Evolutionary conservation across 1,140 invertebrate genomes (phyloP).

Genomic region (Drosophila hydei): DNA sequence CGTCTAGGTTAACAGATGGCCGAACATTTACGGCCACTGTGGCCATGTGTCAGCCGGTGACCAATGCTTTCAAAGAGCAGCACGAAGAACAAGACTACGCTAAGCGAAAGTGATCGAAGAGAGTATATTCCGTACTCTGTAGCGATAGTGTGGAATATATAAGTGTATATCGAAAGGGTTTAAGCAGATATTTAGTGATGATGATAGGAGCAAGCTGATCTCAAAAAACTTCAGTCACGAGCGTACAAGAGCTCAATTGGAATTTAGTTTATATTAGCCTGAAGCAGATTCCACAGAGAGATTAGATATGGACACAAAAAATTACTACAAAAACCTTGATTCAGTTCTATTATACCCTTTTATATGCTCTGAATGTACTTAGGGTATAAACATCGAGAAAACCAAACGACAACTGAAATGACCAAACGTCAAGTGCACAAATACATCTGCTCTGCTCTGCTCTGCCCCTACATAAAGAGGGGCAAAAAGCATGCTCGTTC

Average conservation of each 20-base stretch:
- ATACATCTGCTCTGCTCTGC: constrained; percentile 7
- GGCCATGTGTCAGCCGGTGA: constrained; percentile 63
- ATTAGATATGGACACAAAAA: too few species aligned
- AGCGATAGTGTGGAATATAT: too few species aligned
- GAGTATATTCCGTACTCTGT: background rate
- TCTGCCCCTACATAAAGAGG: background rate
- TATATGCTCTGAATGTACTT: background rate
- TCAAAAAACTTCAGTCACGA: too few species aligned
- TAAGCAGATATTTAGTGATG: too few species aligned
- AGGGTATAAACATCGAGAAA: constrained; percentile 7
- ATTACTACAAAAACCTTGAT: too few species aligned
- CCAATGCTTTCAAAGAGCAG: constrained; percentile 40
- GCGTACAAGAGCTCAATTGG: too few species aligned
- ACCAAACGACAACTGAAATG: constrained; percentile 65
- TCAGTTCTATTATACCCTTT: background rate
- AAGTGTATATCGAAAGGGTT: too few species aligned
- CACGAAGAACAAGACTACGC: constrained; percentile 11
- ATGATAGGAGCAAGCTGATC: too few species aligned
- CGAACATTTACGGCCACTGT: constrained; percentile 75
- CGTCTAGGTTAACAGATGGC: constrained; percentile 74
- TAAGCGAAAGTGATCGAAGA: background rate
- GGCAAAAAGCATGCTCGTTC: constrained; percentile 12
- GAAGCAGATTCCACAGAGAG: too few species aligned
- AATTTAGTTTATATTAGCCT: too few species aligned
- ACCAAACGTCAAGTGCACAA: constrained; percentile 72